These are phyloP conservation scores for Anas platyrhynchos DNA, from an alignment of 2,113 vertebrate species.

Conservation along the genomic window DNA sequence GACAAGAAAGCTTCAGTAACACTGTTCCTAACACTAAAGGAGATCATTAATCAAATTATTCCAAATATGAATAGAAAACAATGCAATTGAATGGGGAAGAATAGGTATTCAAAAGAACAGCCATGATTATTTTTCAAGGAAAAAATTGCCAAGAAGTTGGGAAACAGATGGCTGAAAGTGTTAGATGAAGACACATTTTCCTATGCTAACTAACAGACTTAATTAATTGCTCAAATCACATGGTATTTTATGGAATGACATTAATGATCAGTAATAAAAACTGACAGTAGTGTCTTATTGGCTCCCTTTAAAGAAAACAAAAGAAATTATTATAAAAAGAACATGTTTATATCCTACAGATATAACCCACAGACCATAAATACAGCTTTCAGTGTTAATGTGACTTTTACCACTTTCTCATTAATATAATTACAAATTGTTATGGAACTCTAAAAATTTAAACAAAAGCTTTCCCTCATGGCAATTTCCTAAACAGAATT, in stretches of 20 bases:
- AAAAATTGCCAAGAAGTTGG: constrained; percentile 52
- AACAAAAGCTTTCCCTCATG: neutral
- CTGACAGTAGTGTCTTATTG: constrained; percentile 7
- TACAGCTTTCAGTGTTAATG: neutral
- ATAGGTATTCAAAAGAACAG: constrained; percentile 60
- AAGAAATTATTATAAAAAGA: neutral
- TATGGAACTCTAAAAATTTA: neutral
- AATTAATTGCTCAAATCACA: constrained; percentile 60
- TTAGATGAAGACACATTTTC: constrained; percentile 20
- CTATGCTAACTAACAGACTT: constrained; percentile 39
- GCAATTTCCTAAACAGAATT: neutral
- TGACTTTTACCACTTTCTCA: neutral
- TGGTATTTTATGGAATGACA: constrained; percentile 43
- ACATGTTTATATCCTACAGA: neutral
- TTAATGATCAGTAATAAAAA: constrained; percentile 45
- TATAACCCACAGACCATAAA: neutral
- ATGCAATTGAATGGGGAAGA: constrained; percentile 40
- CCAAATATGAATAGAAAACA: constrained; percentile 44
- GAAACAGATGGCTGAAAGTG: constrained; percentile 61
- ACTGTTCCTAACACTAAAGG: neutral
- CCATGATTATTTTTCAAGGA: constrained; percentile 38
- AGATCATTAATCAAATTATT: constrained; percentile 62
- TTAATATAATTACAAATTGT: neutral
- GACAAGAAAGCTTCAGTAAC: constrained; percentile 20
- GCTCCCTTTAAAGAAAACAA: constrained; percentile 33